Percentiles rank a stretch among this genome's conserved stretches.
These are phyloP conservation scores for Leucosticte australis DNA, from an alignment of 2,113 vertebrate genomes.

Conservation along the genomic window DNA sequence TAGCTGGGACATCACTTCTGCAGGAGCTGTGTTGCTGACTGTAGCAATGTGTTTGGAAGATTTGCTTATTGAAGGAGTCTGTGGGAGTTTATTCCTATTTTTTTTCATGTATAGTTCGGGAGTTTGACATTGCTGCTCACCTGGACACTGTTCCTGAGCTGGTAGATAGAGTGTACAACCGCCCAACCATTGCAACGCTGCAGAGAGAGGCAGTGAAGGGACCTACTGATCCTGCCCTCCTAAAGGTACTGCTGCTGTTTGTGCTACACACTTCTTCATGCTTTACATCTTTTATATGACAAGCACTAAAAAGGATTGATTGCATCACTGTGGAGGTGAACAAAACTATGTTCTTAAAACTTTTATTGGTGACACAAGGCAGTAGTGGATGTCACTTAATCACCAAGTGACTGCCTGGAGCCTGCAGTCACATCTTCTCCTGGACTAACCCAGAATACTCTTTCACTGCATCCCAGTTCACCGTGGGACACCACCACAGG, in stretches of 20 bases:
- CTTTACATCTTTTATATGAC: accelerated
- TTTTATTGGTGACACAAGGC: background rate
- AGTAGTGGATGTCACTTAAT: background rate
- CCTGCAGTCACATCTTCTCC: background rate
- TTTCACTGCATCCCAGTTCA: background rate
- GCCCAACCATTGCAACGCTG: constrained; percentile 85
- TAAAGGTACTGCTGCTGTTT: constrained; percentile 72
- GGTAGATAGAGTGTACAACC: constrained; percentile 86
- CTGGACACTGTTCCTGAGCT: constrained; percentile 87
- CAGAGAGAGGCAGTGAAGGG: constrained; percentile 83
- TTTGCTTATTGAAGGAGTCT: background rate
- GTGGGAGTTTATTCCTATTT: background rate
- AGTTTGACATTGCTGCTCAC: constrained; percentile 85
- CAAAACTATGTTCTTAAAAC: background rate
- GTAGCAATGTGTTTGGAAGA: background rate
- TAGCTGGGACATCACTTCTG: background rate
- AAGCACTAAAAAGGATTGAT: background rate
- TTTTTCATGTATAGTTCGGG: constrained; percentile 72
- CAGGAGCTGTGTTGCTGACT: background rate
- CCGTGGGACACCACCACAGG: background rate
- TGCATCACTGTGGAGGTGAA: background rate
- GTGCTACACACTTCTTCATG: background rate
- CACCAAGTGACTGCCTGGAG: background rate
- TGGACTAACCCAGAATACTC: background rate
- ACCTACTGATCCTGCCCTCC: constrained; percentile 26